Percentiles rank a stretch among this genome's conserved stretches.
Conservation (phyloP, 1,140 invertebrate species). For the Lithobius niger region DNA sequence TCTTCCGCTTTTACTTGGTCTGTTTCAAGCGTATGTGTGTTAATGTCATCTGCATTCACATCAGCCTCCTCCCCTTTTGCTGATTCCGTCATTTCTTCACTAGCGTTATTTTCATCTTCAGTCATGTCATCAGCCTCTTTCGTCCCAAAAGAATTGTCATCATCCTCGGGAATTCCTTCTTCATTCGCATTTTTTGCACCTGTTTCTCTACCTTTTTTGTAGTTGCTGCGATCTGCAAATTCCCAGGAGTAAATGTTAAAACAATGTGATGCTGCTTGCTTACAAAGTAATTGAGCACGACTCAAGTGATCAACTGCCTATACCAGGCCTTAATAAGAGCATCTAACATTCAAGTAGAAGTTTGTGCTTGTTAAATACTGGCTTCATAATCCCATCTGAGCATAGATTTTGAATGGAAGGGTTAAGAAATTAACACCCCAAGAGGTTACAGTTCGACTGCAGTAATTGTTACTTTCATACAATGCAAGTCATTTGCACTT, state of each 20-base stretch:
- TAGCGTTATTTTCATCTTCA: not conserved
- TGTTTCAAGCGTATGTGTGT: not conserved
- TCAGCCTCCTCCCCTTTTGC: not conserved
- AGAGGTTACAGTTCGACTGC: not conserved
- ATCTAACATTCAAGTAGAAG: too few relatives aligned
- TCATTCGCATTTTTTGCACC: not conserved
- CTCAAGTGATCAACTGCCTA: not conserved
- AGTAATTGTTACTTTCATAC: not conserved
- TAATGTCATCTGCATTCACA: not conserved
- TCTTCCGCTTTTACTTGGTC: not conserved
- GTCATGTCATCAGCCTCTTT: too few relatives aligned
- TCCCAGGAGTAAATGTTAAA: not conserved
- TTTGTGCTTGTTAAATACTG: too few relatives aligned
- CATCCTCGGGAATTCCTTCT: not conserved
- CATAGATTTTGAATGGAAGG: not conserved
- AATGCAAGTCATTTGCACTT: slow-evolving; percentile 5
- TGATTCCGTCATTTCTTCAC: not conserved
- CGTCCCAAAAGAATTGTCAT: too few relatives aligned
- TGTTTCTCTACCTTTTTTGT: too few relatives aligned
- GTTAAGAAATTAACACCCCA: too few relatives aligned
- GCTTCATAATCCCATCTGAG: too few relatives aligned
- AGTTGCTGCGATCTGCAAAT: not conserved
- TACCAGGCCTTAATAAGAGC: too few relatives aligned
- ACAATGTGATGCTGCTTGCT: not conserved
- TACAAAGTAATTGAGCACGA: not conserved